phyloP scores from a whole-genome alignment of 2,113 vertebrate genomes.

The Lycocorax pyrrhopterus region DNA sequence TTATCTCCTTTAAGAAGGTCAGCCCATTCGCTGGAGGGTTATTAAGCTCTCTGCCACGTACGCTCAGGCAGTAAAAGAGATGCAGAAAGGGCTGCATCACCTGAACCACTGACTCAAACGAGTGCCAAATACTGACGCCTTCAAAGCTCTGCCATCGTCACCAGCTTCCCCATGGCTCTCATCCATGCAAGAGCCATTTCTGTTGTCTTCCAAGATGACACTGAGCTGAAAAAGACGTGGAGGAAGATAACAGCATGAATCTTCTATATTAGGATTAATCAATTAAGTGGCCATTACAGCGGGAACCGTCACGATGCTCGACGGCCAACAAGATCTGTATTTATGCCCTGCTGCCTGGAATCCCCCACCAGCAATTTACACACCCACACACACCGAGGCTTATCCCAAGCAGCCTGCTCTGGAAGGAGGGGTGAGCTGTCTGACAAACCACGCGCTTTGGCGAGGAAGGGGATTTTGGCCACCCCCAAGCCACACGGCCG shows the following conservation, averaged over 20 bases:
- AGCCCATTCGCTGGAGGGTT: not conserved
- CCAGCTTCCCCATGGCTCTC: not conserved
- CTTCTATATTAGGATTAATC: not conserved
- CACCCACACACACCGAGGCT: not conserved
- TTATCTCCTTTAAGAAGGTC: not conserved
- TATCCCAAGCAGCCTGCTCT: not conserved
- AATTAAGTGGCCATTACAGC: not conserved
- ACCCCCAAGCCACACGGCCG: fast-evolving
- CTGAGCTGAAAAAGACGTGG: not conserved
- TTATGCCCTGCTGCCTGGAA: not conserved
- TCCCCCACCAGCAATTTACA: not conserved
- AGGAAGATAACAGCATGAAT: not conserved
- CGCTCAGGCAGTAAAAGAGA: not conserved
- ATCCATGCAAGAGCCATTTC: not conserved
- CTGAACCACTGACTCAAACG: not conserved
- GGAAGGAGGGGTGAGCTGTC: not conserved
- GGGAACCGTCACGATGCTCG: not conserved
- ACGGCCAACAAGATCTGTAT: not conserved
- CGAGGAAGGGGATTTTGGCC: not conserved
- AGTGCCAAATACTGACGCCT: not conserved
- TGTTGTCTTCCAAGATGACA: not conserved
- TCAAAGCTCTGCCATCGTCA: not conserved
- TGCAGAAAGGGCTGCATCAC: not conserved
- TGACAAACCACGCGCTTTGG: fast-evolving
- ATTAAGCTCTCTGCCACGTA: not conserved